Base-by-base conservation (phyloP, 2,888 invertebrate species). In the Cacoxenus indagator region DNA sequence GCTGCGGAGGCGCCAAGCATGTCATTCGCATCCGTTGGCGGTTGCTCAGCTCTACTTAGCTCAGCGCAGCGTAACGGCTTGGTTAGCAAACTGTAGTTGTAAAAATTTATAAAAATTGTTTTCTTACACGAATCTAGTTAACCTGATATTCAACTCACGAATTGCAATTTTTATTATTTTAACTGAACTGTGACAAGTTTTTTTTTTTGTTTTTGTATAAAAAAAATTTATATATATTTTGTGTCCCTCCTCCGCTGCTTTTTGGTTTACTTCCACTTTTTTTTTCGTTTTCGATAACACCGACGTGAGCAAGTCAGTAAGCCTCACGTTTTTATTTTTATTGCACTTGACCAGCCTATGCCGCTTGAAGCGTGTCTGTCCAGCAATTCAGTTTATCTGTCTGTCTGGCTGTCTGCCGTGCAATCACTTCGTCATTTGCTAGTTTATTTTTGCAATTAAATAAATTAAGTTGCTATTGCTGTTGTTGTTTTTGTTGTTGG, bases 331-430 rank as follows among this genome's bases (percentile, higher is more conserved):
- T 62, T 62, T 14, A 69, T 57, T 69, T 67, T 59, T 29, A 37
- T 69, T 78, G 76, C 73, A 73, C 77, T 77, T 77, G 77, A 78
- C 78, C 77, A 77, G 76, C 71, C 76, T 46, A 64, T 45, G 46
- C 24, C 61, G 51, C 70, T 17, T 65, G 61, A 62, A 43, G 61
- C 64, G 62, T 67, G 54, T 22, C 51, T 51, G 51, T 51, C 22
- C 9, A 8, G n/a, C 22, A n/a, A 22, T 22, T 51, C 51, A 51
- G 22, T 51, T 51, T 51, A 9, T 48, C 22, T 48, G 17, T 51
- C 22, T 17, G 22, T 3, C 0, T 24, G 48, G 22, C 11, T 17
- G 54, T 64, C 46, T 37, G 9, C n/a, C 67, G 67, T 48, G 73
- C 75, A 77, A 70, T 69, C 76, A 77, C 74, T 75, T 73, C 71